Percentiles rank a stretch among this genome's conserved stretches.
These are phyloP conservation scores for Drosophila cardini DNA, from an alignment of 1,140 invertebrate species.

Conservation along the genomic window DNA sequence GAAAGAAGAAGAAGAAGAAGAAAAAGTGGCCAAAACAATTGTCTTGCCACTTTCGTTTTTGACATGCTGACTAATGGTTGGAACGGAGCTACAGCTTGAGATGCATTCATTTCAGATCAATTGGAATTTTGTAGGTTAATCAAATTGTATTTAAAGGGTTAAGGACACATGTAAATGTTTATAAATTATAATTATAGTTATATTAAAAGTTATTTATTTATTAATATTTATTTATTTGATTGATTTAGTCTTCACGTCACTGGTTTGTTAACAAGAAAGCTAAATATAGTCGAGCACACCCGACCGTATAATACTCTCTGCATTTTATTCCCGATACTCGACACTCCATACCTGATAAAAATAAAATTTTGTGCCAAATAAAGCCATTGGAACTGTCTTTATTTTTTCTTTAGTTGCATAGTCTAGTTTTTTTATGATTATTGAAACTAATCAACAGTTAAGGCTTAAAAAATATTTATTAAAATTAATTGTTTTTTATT, in stretches of 20 bases:
- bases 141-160: neutral
- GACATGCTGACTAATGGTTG: slow-evolving; percentile 28
- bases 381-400: too few relatives aligned
- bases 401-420: neutral
- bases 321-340: too few relatives aligned
- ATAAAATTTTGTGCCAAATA: too few relatives aligned
- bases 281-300: too few relatives aligned
- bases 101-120: neutral
- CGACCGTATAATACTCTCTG: too few relatives aligned
- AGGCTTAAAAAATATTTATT: neutral
- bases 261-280: too few relatives aligned
- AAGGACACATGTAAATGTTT: too few relatives aligned
- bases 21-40: slow-evolving; percentile 23
- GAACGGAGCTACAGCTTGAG: neutral
- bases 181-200: too few relatives aligned
- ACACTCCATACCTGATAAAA: too few relatives aligned
- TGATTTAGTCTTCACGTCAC: too few relatives aligned
- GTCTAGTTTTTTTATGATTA: neutral
- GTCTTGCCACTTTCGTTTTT: slow-evolving; percentile 32
- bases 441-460: neutral
- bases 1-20: neutral
- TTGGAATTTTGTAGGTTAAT: neutral
- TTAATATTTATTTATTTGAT: too few relatives aligned
- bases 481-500: neutral
- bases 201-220: too few relatives aligned